Evolutionary conservation across 2,797 vertebrate species (phyloP).

Genomic region (Telmatherina bonti): DNA sequence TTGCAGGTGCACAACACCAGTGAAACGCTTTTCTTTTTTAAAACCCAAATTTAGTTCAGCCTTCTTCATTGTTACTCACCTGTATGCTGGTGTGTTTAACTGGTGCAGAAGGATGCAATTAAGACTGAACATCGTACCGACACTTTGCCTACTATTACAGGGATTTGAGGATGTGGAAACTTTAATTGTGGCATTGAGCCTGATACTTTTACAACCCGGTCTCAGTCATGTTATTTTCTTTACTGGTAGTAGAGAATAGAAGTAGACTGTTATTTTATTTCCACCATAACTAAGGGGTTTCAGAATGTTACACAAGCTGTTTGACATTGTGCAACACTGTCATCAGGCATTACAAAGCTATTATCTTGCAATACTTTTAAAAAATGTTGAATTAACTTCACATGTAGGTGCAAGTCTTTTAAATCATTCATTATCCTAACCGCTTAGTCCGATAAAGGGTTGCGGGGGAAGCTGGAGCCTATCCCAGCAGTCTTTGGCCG

Average conservation of each 20-base stretch:
- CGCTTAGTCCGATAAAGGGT: too few relatives aligned
- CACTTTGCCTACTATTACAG: constrained; percentile 70
- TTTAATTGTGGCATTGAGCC: constrained; percentile 66
- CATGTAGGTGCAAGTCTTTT: neutral
- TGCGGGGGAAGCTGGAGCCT: too few relatives aligned
- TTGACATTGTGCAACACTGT: constrained; percentile 17
- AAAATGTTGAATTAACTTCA: neutral
- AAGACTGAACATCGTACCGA: constrained; percentile 54
- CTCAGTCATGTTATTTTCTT: constrained; percentile 53
- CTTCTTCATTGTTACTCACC: constrained; percentile 57
- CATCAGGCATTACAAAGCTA: constrained; percentile 14
- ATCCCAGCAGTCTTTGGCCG: too few relatives aligned
- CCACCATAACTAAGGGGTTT: constrained; percentile 25
- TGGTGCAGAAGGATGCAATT: constrained; percentile 36
- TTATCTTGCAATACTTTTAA: constrained; percentile 22
- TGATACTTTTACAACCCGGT: constrained; percentile 64
- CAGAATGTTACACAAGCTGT: constrained; percentile 21
- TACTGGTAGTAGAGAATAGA: constrained; percentile 58
- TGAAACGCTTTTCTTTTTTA: neutral
- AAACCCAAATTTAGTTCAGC: constrained; percentile 48
- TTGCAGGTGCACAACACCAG: constrained; percentile 7
- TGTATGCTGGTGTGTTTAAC: constrained; percentile 45
- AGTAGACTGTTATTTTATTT: constrained; percentile 42
- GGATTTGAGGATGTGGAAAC: constrained; percentile 68
- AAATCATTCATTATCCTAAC: too few relatives aligned